A percentile compares a stretch with the other conserved stretches of the same genome.
Evolutionary conservation across 2,113 vertebrate species (phyloP).

Genomic region (Gobiocypris rarus): DNA sequence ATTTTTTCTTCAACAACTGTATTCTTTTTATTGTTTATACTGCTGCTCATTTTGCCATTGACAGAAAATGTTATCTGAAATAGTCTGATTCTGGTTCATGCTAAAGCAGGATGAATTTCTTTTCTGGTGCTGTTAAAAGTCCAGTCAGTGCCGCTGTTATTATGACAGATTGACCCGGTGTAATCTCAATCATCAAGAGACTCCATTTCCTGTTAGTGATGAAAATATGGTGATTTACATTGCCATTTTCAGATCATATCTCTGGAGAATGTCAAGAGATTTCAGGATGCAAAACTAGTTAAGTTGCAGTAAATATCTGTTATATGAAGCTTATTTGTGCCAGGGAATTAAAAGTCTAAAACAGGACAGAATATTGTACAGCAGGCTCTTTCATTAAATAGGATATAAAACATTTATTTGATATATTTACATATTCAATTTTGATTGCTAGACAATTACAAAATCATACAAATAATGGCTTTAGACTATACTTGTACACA

Average conservation of each 20-base stretch:
- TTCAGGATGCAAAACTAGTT: not conserved
- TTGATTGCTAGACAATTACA: not conserved
- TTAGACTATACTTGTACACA: not conserved
- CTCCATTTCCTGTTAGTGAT: conserved; percentile 15
- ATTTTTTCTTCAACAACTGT: too few relatives aligned
- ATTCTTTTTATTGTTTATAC: not conserved
- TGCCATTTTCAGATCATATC: not conserved
- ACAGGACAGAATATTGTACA: not conserved
- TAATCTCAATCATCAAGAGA: not conserved
- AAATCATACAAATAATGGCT: not conserved
- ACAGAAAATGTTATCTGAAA: not conserved
- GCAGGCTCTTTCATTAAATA: not conserved
- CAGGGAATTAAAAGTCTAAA: too few relatives aligned
- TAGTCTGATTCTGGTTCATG: not conserved
- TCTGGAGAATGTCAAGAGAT: not conserved
- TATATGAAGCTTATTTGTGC: too few relatives aligned
- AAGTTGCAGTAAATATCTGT: too few relatives aligned
- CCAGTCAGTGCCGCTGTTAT: not conserved
- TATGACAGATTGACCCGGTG: not conserved
- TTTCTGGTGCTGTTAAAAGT: not conserved
- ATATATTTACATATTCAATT: not conserved
- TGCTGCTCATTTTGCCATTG: not conserved
- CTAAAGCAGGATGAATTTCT: not conserved
- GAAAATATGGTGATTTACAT: too few relatives aligned
- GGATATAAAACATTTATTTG: not conserved